Evolutionary conservation across 2,113 vertebrate species (phyloP).

Genomic region (Bubo bubo): DNA sequence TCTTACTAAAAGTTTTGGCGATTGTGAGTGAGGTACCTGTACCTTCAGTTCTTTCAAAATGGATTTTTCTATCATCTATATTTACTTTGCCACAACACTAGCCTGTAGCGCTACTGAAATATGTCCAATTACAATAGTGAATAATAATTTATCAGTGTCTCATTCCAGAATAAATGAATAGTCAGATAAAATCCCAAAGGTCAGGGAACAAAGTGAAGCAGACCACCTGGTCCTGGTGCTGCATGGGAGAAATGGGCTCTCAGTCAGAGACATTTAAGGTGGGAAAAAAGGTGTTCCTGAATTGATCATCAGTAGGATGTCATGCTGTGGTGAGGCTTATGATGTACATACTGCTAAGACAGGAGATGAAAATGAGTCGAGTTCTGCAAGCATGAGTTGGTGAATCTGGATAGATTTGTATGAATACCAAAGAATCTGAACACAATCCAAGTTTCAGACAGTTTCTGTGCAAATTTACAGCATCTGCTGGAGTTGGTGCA

Average conservation of each 20-base stretch:
- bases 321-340: background rate
- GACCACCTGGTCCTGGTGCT: slow-evolving; percentile 3
- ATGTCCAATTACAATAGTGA: background rate
- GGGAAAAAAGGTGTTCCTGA: background rate
- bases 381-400: background rate
- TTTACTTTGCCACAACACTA: background rate
- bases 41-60: background rate
- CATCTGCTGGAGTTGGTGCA: slow-evolving; percentile 22
- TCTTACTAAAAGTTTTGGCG: background rate
- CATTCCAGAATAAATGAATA: slow-evolving; percentile 32
- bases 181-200: slow-evolving; percentile 23
- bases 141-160: slow-evolving; percentile 41
- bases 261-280: background rate
- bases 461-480: slow-evolving; percentile 44
- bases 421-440: background rate
- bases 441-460: background rate
- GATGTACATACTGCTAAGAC: background rate
- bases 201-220: slow-evolving; percentile 27
- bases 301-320: background rate
- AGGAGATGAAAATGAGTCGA: background rate
- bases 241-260: background rate
- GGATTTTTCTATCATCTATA: background rate
- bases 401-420: slow-evolving; percentile 15
- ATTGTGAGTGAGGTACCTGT: background rate
- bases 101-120: background rate